Conservation (phyloP, 2,113 vertebrate species). For the Brienomyrus longianalis region DNA sequence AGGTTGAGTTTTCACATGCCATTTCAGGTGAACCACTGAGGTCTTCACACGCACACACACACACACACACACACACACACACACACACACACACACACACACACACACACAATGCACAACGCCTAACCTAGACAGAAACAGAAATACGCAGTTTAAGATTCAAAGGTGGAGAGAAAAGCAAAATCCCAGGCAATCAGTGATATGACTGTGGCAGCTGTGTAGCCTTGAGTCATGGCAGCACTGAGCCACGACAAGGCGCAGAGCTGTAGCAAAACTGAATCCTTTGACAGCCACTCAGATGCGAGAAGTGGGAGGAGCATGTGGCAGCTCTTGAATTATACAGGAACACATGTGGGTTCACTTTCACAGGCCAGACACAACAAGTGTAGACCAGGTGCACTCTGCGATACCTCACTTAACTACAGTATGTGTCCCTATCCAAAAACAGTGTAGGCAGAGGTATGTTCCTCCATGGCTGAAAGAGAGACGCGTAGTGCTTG, state of each 20-base stretch:
- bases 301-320: not conserved
- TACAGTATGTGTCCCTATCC: slow-evolving; percentile 48
- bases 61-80: too few species aligned
- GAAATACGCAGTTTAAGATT: not conserved
- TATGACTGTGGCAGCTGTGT: not conserved
- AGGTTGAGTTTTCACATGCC: not conserved
- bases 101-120: not conserved
- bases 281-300: not conserved
- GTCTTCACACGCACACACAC: not conserved
- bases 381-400: slow-evolving; percentile 4
- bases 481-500: slow-evolving; percentile 32
- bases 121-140: not conserved
- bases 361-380: not conserved
- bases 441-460: slow-evolving; percentile 34
- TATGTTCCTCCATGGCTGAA: slow-evolving; percentile 33
- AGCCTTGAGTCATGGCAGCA: not conserved
- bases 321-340: not conserved
- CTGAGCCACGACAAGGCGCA: not conserved
- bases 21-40: slow-evolving; percentile 45
- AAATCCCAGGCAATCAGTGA: not conserved
- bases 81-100: not conserved
- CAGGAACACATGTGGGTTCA: not conserved
- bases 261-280: not conserved
- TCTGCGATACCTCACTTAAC: slow-evolving; percentile 57
- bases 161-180: not conserved